A percentile compares a stretch with the other conserved stretches of the same genome.
phyloP scores from a whole-genome alignment of 30 jellyfish, hydroid and myxozoan species.

The Turritopsis rubra region DNA sequence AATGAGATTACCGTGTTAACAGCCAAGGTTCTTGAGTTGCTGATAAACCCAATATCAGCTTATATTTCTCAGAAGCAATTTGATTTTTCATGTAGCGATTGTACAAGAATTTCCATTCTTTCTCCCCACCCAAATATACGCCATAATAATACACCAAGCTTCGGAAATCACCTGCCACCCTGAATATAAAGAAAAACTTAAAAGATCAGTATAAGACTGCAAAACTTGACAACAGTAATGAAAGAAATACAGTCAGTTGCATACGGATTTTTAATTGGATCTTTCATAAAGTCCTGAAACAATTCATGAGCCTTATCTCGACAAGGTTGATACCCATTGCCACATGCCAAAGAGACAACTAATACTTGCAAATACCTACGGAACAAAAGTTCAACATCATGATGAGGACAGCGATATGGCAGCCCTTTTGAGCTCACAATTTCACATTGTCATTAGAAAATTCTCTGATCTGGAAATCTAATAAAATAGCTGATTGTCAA shows the following conservation, averaged over 20 bases:
- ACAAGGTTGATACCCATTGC: conserved; percentile 51
- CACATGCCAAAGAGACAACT: conserved; percentile 60
- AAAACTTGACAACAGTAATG: neutral
- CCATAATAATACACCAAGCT: conserved; percentile 68
- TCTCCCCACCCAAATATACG: conserved; percentile 57
- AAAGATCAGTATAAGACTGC: neutral
- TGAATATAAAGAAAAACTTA: neutral
- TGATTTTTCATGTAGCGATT: conserved; percentile 41
- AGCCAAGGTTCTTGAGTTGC: conserved; percentile 89
- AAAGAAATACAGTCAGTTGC: neutral
- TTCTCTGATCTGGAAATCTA: too few relatives aligned
- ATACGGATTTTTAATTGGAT: conserved; percentile 8
- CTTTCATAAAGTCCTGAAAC: conserved; percentile 61
- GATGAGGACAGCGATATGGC: too few relatives aligned
- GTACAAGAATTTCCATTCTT: conserved; percentile 74
- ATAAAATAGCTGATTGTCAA: too few relatives aligned
- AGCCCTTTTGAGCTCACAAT: too few relatives aligned
- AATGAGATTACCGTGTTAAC: conserved; percentile 48
- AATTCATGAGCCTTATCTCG: conserved; percentile 39
- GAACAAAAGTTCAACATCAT: too few relatives aligned
- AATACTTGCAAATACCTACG: conserved; percentile 40
- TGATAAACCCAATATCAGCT: conserved; percentile 70
- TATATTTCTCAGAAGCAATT: conserved; percentile 62
- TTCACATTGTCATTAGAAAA: too few relatives aligned
- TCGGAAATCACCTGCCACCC: conserved; percentile 69